Evolutionary conservation across 64 coral and sea anemone genomes (phyloP), one percentile per base, ranked within the genome.

Genomic region (Montipora cactus): DNA sequence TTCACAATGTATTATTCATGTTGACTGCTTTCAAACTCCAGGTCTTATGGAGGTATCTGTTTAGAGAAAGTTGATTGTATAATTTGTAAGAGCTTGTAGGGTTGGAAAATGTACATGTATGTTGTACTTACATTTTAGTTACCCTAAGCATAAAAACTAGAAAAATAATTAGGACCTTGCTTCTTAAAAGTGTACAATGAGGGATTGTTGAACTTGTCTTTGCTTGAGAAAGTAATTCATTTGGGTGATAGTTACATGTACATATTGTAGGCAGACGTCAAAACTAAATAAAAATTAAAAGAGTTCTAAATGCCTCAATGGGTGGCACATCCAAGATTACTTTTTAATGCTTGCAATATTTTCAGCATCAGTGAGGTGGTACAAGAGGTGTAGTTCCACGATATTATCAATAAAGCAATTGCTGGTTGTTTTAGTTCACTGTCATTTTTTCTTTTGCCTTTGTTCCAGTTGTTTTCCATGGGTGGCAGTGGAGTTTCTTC

Each of bases 391-490:
- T 64, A 64, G 15, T 64, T 64, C 59, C 9, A 64, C 59, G 0
- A 64, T 64, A 19, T 15, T 64, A 64, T 64, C 9, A 64, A 64
- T 64, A 64, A 14, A 64, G 59, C 11, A 64, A 64, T 64, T 64
- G 59, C 59, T 64, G 59, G 6, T 64, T 64, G 59, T 15, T 64
- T 64, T 64, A 57, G 59, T 64, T 64, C 13, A 64, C 59, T 64
- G 59, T 3, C 59, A 12, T 64, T 0, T 64, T 64, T 64, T 19
- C 15, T 45, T 76, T 21, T 47, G 11, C 74, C 11, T 47, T 76
- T 76, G 8, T 76, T 76, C 46, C 74, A 76, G 74, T 28, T 76
- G 68, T 76, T 76, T 76, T 44, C 22, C 28, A 8, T 76, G 25
- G 11, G 22, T 44, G 74, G 28, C 28, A 76, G 28, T 46, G 74